Percentiles rank a stretch among this genome's conserved stretches.
Evolutionary conservation across 1,140 invertebrate species (phyloP).

Genomic region (Leucophenga varia): DNA sequence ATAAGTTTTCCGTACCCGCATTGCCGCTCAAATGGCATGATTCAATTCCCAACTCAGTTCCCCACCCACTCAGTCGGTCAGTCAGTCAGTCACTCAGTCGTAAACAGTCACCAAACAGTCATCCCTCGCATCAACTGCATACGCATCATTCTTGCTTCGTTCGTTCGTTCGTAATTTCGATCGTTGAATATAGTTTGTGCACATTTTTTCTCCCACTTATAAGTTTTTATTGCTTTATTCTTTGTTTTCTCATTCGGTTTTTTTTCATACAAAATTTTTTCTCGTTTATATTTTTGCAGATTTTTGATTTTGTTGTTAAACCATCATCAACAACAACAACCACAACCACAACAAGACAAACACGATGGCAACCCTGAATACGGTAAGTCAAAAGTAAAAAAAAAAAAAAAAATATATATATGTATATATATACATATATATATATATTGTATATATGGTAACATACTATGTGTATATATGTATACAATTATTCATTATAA

Average conservation of each 20-base stretch:
- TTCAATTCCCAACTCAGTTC: neutral
- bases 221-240: too few species aligned
- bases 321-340: conserved; percentile 47
- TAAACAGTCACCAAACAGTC: conserved; percentile 32
- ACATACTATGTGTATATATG: too few species aligned
- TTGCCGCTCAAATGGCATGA: conserved; percentile 20
- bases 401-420: neutral
- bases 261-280: conserved; percentile 24
- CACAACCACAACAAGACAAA: too few species aligned
- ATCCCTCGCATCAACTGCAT: too few species aligned
- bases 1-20: conserved; percentile 16
- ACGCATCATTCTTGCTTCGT: too few species aligned
- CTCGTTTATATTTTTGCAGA: conserved; percentile 54
- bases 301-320: conserved; percentile 54
- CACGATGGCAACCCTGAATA: conserved; percentile 53
- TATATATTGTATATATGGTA: too few species aligned
- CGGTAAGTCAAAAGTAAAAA: conserved; percentile 38
- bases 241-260: conserved; percentile 11
- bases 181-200: conserved; percentile 22
- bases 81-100: conserved; percentile 20
- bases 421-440: neutral
- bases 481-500: too few species aligned
- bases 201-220: conserved; percentile 12
- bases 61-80: conserved; percentile 1
- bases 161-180: too few species aligned